Evolutionary conservation across 1,140 invertebrate genomes (phyloP).

Genomic region (Aradophagus sp.): DNA sequence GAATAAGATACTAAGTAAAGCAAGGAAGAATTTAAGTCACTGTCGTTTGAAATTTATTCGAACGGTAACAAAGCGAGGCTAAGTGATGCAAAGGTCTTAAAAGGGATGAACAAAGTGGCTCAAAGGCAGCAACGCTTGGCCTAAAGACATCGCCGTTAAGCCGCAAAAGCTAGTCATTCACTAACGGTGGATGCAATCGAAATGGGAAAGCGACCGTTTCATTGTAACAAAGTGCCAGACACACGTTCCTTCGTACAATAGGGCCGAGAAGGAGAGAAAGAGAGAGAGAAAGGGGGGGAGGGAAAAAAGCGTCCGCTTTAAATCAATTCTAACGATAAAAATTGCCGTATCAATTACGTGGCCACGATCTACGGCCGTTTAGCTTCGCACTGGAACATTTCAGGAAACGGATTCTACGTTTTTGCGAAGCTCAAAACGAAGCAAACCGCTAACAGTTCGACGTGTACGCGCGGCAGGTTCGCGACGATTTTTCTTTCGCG

Average conservation of each 20-base stretch:
- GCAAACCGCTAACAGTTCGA: too few species aligned
- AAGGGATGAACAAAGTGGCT: conserved; percentile 40
- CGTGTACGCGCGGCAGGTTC: too few species aligned
- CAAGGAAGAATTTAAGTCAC: conserved; percentile 16
- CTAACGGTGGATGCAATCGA: conserved; percentile 47
- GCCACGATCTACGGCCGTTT: too few species aligned
- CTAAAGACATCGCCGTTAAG: conserved; percentile 42
- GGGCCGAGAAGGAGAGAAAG: too few species aligned
- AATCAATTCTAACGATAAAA: too few species aligned
- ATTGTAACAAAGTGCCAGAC: conserved; percentile 43
- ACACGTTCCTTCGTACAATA: conserved; percentile 32
- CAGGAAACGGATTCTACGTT: too few species aligned
- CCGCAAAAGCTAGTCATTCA: conserved; percentile 35
- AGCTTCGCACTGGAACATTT: too few species aligned
- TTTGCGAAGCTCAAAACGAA: too few species aligned
- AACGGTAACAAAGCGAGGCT: conserved; percentile 22
- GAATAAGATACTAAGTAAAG: conserved; percentile 12
- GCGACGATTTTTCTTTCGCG: too few species aligned
- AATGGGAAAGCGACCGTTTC: conserved; percentile 53
- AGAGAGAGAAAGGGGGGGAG: too few species aligned
- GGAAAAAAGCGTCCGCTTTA: too few species aligned
- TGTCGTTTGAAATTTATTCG: conserved; percentile 23
- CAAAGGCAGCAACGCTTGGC: conserved; percentile 22
- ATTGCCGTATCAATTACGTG: too few species aligned
- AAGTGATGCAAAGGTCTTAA: conserved; percentile 43